These are phyloP conservation scores for Crocodylus rhombifer DNA, from an alignment of 2,797 vertebrate genomes.

Conservation along the genomic window DNA sequence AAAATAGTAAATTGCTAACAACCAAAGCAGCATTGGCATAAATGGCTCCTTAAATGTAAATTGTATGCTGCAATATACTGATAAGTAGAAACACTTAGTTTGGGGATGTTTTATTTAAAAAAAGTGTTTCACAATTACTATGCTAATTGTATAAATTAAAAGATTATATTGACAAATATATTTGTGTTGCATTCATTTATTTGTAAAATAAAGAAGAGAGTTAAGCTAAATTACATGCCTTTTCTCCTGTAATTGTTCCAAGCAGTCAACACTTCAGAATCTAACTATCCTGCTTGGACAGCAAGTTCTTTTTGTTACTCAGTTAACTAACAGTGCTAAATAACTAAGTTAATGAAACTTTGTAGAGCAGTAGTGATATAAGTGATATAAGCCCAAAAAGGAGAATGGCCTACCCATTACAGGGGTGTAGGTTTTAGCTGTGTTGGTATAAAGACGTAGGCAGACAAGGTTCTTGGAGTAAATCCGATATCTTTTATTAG, in stretches of 20 bases:
- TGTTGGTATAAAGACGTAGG: too few relatives aligned
- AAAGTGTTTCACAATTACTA: neutral
- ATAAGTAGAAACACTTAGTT: constrained; percentile 25
- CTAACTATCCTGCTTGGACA: neutral
- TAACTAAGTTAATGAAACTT: neutral
- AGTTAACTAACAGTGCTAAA: neutral
- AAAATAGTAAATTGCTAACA: constrained; percentile 6
- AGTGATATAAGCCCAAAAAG: neutral
- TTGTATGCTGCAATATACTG: neutral
- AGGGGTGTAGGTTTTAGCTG: too few relatives aligned
- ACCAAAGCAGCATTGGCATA: neutral
- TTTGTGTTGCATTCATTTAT: constrained; percentile 25
- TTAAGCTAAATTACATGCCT: constrained; percentile 14
- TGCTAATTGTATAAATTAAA: constrained; percentile 41
- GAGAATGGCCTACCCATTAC: neutral
- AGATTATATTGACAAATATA: constrained; percentile 17
- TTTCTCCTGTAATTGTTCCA: neutral
- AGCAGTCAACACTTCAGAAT: neutral
- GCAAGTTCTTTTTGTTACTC: neutral
- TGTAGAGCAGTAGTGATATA: neutral
- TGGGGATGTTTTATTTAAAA: constrained; percentile 17
- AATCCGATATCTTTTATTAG: too few relatives aligned
- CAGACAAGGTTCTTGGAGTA: too few relatives aligned
- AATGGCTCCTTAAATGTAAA: constrained; percentile 27
- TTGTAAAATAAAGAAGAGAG: constrained; percentile 13